A percentile compares a stretch with the other conserved stretches of the same genome.
These are phyloP conservation scores for Solenodon paradoxus DNA, from an alignment of 2,113 vertebrate genomes.

Conservation along the genomic window DNA sequence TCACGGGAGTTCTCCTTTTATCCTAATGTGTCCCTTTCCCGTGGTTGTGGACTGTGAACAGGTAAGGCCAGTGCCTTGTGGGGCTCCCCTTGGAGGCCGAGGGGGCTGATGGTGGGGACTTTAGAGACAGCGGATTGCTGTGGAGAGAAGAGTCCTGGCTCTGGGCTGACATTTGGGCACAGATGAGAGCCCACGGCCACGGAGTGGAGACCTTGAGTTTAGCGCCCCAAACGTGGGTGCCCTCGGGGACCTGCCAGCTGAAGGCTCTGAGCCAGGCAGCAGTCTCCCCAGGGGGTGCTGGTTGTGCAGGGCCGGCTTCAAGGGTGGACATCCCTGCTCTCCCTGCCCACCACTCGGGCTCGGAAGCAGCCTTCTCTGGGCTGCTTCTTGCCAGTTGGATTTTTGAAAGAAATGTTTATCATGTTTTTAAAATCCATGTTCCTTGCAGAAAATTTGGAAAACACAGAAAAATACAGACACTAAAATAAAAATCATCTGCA, in stretches of 20 bases:
- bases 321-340: too few species aligned
- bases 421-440: slow-evolving; percentile 53
- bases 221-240: not conserved
- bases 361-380: not conserved
- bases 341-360: not conserved
- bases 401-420: slow-evolving; percentile 37
- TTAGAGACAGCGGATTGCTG: not conserved
- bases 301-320: not conserved
- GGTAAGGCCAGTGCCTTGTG: too few species aligned
- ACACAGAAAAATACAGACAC: slow-evolving; percentile 53
- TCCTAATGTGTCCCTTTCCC: not conserved
- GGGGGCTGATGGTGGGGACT: not conserved
- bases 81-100: not conserved
- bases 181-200: not conserved
- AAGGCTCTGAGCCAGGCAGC: not conserved
- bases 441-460: slow-evolving; percentile 55
- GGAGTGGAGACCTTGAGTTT: not conserved
- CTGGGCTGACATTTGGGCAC: not conserved
- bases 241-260: not conserved
- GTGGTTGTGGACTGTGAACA: not conserved
- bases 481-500: slow-evolving; percentile 62
- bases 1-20: not conserved
- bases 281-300: not conserved
- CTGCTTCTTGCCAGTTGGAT: not conserved
- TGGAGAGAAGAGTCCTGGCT: not conserved